Percentiles rank a stretch among this genome's conserved stretches.
These are phyloP conservation scores for Toxostoma redivivum DNA, from an alignment of 2,113 vertebrate species.

Conservation along the genomic window DNA sequence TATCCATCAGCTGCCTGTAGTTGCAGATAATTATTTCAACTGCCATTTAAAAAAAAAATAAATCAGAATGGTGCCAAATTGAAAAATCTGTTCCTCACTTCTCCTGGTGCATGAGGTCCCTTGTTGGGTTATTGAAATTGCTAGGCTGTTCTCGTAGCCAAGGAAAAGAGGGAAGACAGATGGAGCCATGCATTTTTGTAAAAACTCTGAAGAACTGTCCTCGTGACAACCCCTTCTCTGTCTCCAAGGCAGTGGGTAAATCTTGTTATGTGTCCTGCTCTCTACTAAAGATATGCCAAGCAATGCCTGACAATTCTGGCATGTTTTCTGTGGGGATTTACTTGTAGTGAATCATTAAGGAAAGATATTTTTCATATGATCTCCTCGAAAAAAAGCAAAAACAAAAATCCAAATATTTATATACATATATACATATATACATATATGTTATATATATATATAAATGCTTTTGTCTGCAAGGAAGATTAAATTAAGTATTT, in stretches of 20 bases:
- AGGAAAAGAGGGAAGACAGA: constrained; percentile 74
- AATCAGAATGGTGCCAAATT: constrained; percentile 74
- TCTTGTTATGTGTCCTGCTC: constrained; percentile 62
- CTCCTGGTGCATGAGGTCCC: constrained; percentile 68
- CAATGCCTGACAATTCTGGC: constrained; percentile 49
- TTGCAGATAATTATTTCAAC: constrained; percentile 68
- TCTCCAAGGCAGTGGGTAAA: constrained; percentile 49
- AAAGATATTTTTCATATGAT: constrained; percentile 22
- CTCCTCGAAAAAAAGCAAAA: background rate
- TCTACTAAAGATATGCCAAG: constrained; percentile 68
- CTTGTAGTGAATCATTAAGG: constrained; percentile 24
- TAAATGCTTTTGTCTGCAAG: background rate
- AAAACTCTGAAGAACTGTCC: constrained; percentile 70
- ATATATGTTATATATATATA: background rate
- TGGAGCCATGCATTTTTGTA: constrained; percentile 72
- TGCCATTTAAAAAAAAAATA: constrained; percentile 62
- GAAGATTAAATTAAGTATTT: background rate
- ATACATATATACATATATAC: background rate
- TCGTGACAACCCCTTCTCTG: constrained; percentile 63
- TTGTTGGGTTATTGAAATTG: constrained; percentile 74
- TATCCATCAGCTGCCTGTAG: constrained; percentile 51
- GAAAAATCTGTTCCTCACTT: constrained; percentile 78
- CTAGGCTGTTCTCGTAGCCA: constrained; percentile 71
- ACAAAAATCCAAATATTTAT: background rate
- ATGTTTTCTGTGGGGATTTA: constrained; percentile 44